Base-by-base conservation (phyloP, 2,888 invertebrate genomes). In the Pandemis cinnamomeana region DNA sequence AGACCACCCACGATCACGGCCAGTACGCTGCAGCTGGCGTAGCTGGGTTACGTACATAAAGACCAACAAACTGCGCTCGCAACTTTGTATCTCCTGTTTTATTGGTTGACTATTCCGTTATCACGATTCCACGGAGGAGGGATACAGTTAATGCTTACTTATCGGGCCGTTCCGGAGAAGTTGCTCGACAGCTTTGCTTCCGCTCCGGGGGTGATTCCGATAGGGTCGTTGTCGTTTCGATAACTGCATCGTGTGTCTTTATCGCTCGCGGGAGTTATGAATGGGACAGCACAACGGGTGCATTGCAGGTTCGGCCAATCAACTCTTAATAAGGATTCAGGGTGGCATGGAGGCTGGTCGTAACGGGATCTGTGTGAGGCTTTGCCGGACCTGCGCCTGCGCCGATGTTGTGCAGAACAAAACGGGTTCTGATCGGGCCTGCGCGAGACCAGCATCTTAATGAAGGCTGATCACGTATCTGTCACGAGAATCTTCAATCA, bases 121-220 rank as follows among this genome's bases (percentile, higher is more conserved):
- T 64, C 63, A 10, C 44, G 20, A 61, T 61, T 8, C 61, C 6
- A 20, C 48, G 48, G 27, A 48, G 48, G 36, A 15, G 15, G 53
- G 53, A 53, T 53, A 7, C n/a, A 53, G 53, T 53, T 53, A 53
- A 53, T 53, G 5, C 53, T 53, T n/a, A 53, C 53, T 53, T 53
- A 53, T 53, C 15, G 53, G 7, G 20, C 27, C 6, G 27, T 8
- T 15, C 63, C 48, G 13, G 6, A 27, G 48, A 51, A 48, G 48
- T n/a, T 46, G 71, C 58, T 46, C 48, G 66, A 58, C 64, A 36
- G 60, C 58, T 71, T 20, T 20, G 55, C 60, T 60, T 60, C 71
- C 71, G 66, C 46, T 48, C 27, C 7, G 46, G 44, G 13, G 48
- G 46, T 48, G 66, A 36, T 15, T 51, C 41, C 58, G 36, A 36